These are phyloP conservation scores for Monochamus saltuarius DNA, from an alignment of 1,140 invertebrate species.

Conservation along the genomic window DNA sequence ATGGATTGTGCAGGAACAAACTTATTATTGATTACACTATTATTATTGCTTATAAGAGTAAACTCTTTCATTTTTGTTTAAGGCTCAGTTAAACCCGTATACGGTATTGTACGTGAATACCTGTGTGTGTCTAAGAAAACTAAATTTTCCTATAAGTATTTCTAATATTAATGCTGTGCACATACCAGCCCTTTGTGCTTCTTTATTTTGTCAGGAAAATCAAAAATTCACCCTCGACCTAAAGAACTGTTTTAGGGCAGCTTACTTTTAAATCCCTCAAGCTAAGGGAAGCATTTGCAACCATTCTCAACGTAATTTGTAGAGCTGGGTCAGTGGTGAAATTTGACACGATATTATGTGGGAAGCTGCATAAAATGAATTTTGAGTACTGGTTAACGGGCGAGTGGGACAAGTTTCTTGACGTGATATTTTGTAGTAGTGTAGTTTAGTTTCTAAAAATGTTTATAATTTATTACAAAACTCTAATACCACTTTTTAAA, in stretches of 20 bases:
- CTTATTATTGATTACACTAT: no score
- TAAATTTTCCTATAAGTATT: no score
- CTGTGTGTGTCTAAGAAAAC: no score
- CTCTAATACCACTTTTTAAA: no score
- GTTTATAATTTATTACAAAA: no score
- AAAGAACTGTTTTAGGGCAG: constrained; percentile 7
- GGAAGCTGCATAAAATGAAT: constrained; percentile 26
- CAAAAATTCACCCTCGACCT: constrained; percentile 12
- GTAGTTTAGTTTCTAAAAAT: no score
- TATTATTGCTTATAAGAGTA: no score
- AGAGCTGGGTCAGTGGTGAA: constrained; percentile 42
- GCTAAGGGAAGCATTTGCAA: constrained; percentile 9
- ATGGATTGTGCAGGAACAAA: no score
- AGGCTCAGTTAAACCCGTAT: no score
- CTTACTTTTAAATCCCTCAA: constrained; percentile 1
- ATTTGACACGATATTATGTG: constrained; percentile 40
- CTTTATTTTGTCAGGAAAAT: constrained; percentile 13
- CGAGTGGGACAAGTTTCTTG: not conserved
- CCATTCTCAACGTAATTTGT: constrained; percentile 42
- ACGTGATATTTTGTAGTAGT: no score
- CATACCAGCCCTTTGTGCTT: not conserved
- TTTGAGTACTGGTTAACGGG: constrained; percentile 1
- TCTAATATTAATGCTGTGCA: not conserved
- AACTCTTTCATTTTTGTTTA: no score
- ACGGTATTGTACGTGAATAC: no score